Base-by-base conservation (phyloP, 2,888 invertebrate species). In the Apamea anceps region DNA sequence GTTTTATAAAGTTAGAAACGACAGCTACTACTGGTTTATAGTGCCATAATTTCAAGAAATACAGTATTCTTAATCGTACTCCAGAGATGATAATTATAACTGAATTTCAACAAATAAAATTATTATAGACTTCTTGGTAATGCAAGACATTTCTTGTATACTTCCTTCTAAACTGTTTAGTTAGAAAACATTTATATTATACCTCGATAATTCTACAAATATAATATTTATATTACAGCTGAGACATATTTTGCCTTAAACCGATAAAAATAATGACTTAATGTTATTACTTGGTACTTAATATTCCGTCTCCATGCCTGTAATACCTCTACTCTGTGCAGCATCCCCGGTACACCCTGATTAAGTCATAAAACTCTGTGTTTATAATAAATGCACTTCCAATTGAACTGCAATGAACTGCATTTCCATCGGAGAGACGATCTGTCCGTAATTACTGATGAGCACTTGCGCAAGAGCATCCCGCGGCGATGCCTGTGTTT, bases 321-420 rank as follows among this genome's bases (percentile, higher is more conserved):
- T 68, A 70, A 72, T 51, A 45, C 54, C 51, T 15, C 28, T 68
- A 12, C 25, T 67, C 25, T 13, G 25, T 10, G 32, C 54, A n/a
- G 75, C 67, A 45, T 51, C 54, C 21, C 63, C 21, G 51, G 42
- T 66, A 18, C 13, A 45, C 15, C 18, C 21, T 71, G 75, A 87
- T 87, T 71, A 86, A 84, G 86, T 74, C 66, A 77, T 84, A 76
- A 88, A 84, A 80, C 72, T 51, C 72, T 73, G 60, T 78, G 78
- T 79, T 85, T 77, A 80, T 77, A 85, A 79, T 80, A 82, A 85
- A 88, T 80, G 63, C 54, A 32, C 71, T 67, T 77, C 15, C 62
- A 75, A 82, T 84, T 75, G 75, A 81, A 81, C 54, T 13, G 28
- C 57, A 67, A 42, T 37, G 48, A 80, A 28, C 48, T 21, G 51